These are phyloP conservation scores for Neostethus bicornis DNA, from an alignment of 2,797 vertebrate species.

Conservation along the genomic window DNA sequence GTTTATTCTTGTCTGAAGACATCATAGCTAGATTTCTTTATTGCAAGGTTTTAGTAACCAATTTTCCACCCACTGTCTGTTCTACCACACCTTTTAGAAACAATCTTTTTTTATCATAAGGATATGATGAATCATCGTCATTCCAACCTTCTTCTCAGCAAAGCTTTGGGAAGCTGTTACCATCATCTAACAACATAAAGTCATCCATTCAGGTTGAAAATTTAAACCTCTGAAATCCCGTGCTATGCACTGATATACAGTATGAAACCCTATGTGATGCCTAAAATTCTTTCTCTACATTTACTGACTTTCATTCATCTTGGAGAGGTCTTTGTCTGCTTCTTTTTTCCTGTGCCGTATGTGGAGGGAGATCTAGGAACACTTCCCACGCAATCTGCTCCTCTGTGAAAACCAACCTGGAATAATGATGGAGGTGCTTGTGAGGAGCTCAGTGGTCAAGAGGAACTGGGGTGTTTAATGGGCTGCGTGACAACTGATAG, in stretches of 20 bases:
- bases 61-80: no score
- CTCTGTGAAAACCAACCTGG: constrained; percentile 53
- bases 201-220: not conserved
- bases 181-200: no score
- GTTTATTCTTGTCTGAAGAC: no score
- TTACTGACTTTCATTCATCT: constrained; percentile 30
- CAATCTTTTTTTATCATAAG: no score
- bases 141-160: not conserved
- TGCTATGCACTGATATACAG: not conserved
- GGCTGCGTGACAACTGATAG: constrained; percentile 44
- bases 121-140: no score
- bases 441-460: constrained; percentile 59
- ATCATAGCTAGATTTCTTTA: no score
- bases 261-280: constrained; percentile 25
- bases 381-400: constrained; percentile 18
- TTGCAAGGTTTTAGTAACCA: no score
- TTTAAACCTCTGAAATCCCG: not conserved
- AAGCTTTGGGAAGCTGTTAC: not conserved
- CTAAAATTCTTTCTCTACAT: constrained; percentile 12
- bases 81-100: no score
- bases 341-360: not conserved
- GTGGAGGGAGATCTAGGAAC: constrained; percentile 17
- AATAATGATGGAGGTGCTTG: constrained; percentile 54
- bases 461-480: constrained; percentile 41
- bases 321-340: not conserved